phyloP scores from a whole-genome alignment of 2,113 vertebrate genomes.

The Octodon degus region DNA sequence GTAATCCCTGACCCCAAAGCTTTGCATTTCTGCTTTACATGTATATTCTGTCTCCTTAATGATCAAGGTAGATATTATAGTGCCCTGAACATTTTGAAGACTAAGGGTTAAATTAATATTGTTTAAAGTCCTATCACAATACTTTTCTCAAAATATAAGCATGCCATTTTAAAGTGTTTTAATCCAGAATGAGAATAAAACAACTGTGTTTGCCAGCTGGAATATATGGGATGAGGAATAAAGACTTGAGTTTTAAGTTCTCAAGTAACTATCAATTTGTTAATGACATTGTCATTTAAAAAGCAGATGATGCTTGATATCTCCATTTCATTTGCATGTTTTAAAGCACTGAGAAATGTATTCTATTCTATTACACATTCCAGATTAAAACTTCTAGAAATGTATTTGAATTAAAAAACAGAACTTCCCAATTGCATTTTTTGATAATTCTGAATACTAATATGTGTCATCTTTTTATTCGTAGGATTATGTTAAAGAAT shows the following conservation, averaged over 20 bases:
- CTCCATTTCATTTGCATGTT: not conserved
- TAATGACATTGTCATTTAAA: not conserved
- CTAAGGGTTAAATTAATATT: constrained; percentile 36
- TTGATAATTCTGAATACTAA: not conserved
- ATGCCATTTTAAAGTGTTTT: not conserved
- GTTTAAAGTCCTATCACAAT: not conserved
- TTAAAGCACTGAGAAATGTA: not conserved
- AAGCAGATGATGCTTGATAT: not conserved
- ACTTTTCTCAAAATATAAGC: not conserved
- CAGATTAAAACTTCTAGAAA: not conserved
- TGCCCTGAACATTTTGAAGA: constrained; percentile 45
- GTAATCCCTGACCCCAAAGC: constrained; percentile 24
- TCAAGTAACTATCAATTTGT: not conserved
- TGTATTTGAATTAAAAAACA: not conserved
- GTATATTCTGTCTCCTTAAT: constrained; percentile 42
- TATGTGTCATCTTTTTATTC: not conserved
- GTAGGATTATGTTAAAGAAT: not conserved
- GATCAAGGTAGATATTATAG: constrained; percentile 2
- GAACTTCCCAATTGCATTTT: not conserved
- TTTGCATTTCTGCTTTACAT: constrained; percentile 32
- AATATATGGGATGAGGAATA: not conserved
- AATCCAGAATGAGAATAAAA: constrained; percentile 10
- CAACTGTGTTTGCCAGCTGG: not conserved
- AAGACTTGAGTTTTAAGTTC: not conserved
- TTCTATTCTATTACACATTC: not conserved